Percentiles rank a stretch among this genome's conserved stretches.
Evolutionary conservation across 2,797 vertebrate species (phyloP).

Genomic region (Sarcoramphus papa): DNA sequence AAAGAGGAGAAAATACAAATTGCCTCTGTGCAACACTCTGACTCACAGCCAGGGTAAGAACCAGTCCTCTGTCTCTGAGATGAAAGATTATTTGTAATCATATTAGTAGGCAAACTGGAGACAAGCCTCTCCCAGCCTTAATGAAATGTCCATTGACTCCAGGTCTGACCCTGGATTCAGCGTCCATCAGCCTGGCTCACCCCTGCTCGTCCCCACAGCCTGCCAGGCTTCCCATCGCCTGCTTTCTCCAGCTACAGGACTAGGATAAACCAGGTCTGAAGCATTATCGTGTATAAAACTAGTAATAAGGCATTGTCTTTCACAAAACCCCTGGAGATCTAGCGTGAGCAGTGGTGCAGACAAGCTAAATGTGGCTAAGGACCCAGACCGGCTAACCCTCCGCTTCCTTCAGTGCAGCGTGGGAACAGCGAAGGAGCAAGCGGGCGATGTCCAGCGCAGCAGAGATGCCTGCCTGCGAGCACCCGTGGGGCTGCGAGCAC

Average conservation of each 20-base stretch:
- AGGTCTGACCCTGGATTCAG: not conserved
- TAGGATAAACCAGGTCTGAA: not conserved
- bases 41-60: not conserved
- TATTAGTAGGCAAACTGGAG: not conserved
- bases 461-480: fast-evolving
- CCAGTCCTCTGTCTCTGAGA: not conserved
- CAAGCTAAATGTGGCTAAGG: not conserved
- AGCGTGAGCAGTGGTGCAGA: not conserved
- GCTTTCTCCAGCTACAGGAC: not conserved
- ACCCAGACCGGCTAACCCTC: not conserved
- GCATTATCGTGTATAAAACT: fast-evolving
- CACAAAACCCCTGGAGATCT: too few relatives aligned
- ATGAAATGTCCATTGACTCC: not conserved
- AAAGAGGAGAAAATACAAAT: not conserved
- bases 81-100: not conserved
- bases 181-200: not conserved
- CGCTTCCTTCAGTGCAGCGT: not conserved
- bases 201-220: not conserved
- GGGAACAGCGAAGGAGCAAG: not conserved
- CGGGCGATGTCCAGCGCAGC: not conserved
- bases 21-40: not conserved
- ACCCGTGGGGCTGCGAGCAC: not conserved
- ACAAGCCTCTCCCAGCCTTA: not conserved
- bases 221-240: not conserved
- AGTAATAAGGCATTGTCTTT: not conserved